Base-by-base conservation (phyloP, 2,888 invertebrate species). In the Hirudinaria manillensis region DNA sequence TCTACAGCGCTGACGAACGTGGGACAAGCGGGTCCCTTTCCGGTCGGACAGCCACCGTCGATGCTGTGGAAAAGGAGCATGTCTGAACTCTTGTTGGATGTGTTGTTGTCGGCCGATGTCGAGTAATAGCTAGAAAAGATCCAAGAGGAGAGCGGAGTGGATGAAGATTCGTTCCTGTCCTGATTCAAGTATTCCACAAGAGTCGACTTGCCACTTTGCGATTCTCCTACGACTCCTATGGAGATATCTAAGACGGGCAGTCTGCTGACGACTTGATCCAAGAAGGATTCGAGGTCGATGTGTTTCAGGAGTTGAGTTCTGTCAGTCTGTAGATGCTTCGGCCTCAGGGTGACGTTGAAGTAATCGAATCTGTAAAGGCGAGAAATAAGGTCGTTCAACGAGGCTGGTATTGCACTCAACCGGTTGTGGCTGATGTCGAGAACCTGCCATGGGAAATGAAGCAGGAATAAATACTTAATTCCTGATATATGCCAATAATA, bases 391-490 rank as follows among this genome's bases (percentile, higher is more conserved):
- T 79, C 79, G 16, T 67, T 61, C 36, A 80, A 76, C 51, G 75
- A 78, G 34, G 78, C 74, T 29, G 80, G 79, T 61, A 80, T 79
- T 61, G 74, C 67, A 32, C 76, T 76, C 34, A 80, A 70, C 19
- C 79, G 76, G 73, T 80, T 80, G 77, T 80, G 79, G 32, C 78
- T 78, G 72, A 80, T 75, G 71, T 80, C 80, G 34, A 80, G 76
- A 32, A 78, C 77, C 67, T 74, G 36, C 53, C 3, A 21, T n/a
- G n/a, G 56, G 29, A 6, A 32, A 10, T 29, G 32, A 3, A 68
- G 45, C 45, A 10, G 36, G 36, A 36, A 36, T 6, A n/a, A n/a
- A n/a, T n/a, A n/a, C n/a, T n/a, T n/a, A n/a, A n/a, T n/a, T n/a
- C n/a, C n/a, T n/a, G n/a, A n/a, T n/a, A n/a, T n/a, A 36, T 36